Evolutionary conservation across 2,113 vertebrate genomes (phyloP), one percentile per base, ranked within the genome.

Genomic region (Sprattus sprattus): DNA sequence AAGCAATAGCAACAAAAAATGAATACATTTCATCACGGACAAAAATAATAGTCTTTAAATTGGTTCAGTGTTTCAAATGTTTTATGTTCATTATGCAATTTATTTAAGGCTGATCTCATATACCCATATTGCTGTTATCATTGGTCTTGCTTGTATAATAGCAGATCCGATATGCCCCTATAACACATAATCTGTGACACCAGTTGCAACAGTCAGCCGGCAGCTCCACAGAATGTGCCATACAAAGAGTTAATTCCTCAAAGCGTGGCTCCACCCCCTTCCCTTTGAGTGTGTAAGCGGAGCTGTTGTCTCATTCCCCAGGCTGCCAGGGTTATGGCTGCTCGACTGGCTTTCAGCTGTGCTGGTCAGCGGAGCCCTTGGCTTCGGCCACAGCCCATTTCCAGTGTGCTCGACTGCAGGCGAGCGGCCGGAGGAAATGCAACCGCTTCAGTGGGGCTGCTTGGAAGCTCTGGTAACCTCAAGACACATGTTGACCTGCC

Each of bases 401-500:
- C 85, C 0, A 10, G 6, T 4, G 44, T 46, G 54, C 85, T 28
- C 4, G 0, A 81, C 22, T 78, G 28, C 82, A 86, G 10, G 32
- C 89, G 89, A 49, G 46, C 52, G 0, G 7, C 20, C 1, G 83
- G 71, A 1, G 87, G 71, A 8, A 28, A 85, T 44, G 84, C 89
- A 3, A 85, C 90, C 0, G 28, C 81, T 50, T 3, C 87, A 0
- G 44, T 60, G 7, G 9, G 71, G 45, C 82, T 87, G 28, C 75
- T 87, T 2, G n/a, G 46, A 0, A n/a, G 83, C 67, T 88, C 86
- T 60, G 85, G 82, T 6, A 91, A 92, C 25, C 89, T 87, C 47
- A 89, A 71, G 84, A 92, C 91, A 0, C 18, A 81, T 1, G 84
- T 91, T 64, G 93, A 95, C 82, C 92, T 95, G 3, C 94, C 92